phyloP scores from a whole-genome alignment of 2,113 vertebrate species.

The Felis catus region F.catus_Fca126_mat1.0 CM031421.1:98959001-98959500 shows the following conservation, averaged over 20 bases:
- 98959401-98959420: background rate
- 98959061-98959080: background rate
- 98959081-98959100: slow-evolving; percentile 30
- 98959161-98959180: slow-evolving; percentile 25
- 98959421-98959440: background rate
- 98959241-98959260: slow-evolving; percentile 57
- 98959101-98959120: background rate
- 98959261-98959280: slow-evolving; percentile 43
- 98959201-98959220: slow-evolving; percentile 14
- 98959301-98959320: slow-evolving; percentile 49
- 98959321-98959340: background rate
- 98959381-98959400: background rate
- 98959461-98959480: slow-evolving; percentile 47
- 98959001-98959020: too few relatives aligned
- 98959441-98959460: slow-evolving; percentile 47
- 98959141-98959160: background rate
- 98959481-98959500: slow-evolving; percentile 42
- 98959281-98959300: slow-evolving; percentile 30
- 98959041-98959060: background rate
- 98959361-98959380: slow-evolving; percentile 29
- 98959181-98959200: background rate
- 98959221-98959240: slow-evolving; percentile 58
- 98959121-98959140: slow-evolving; percentile 49
- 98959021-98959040: background rate
- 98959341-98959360: background rate